Evolutionary conservation across 2,888 invertebrate genomes (phyloP).

Genomic region (Aleiodes alternator): DNA sequence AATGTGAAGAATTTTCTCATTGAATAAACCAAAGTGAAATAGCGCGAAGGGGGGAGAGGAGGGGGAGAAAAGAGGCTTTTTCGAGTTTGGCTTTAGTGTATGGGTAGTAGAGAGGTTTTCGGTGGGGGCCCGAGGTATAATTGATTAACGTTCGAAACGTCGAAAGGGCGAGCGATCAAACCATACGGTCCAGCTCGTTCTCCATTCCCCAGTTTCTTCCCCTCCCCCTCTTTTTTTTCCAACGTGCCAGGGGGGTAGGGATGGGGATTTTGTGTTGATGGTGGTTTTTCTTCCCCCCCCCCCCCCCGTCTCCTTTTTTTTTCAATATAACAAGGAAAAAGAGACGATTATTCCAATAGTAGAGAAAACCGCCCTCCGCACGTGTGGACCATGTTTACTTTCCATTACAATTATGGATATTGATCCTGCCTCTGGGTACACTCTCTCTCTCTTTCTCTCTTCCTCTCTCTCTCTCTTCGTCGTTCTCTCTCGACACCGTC

Average conservation of each 20-base stretch:
- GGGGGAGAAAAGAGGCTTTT: constrained; percentile 11
- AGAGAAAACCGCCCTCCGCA: constrained; percentile 34
- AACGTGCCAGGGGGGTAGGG: background rate
- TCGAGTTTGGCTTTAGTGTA: too few relatives aligned
- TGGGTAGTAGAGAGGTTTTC: background rate
- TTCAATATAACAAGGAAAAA: constrained; percentile 38
- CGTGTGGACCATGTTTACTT: constrained; percentile 48
- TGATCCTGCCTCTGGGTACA: constrained; percentile 35
- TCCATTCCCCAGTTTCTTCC: constrained; percentile 19
- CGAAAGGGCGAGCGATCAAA: constrained; percentile 47
- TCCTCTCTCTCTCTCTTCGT: constrained; percentile 21
- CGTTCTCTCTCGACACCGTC: constrained; percentile 23
- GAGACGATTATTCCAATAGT: constrained; percentile 37
- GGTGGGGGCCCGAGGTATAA: constrained; percentile 31
- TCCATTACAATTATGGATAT: constrained; percentile 49
- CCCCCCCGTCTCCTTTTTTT: background rate
- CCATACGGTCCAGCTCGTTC: constrained; percentile 36
- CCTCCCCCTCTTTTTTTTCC: background rate
- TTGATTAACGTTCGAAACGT: constrained; percentile 45
- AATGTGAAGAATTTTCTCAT: constrained; percentile 28
- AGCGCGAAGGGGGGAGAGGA: background rate
- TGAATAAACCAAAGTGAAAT: constrained; percentile 7
- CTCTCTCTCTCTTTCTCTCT: constrained; percentile 16
- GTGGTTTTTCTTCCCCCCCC: background rate
- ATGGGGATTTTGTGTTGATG: background rate